phyloP scores from a whole-genome alignment of 2,888 invertebrate genomes.

The Chaitophorus viminalis region DNA sequence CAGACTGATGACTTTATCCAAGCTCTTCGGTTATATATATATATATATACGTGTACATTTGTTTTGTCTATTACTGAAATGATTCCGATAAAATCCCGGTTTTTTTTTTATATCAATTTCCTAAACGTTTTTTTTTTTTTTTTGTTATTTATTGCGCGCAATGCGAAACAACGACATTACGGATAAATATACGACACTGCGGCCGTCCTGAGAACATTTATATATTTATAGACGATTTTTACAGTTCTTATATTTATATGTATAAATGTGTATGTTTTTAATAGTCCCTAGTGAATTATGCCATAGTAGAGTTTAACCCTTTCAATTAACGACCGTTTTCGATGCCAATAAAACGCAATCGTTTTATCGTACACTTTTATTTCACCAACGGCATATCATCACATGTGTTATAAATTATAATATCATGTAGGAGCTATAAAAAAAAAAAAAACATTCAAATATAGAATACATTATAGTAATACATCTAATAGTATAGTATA shows the following conservation, averaged over 20 bases:
- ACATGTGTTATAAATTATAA: no score
- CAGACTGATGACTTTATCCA: neutral
- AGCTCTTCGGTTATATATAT: neutral
- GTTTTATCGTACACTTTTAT: slow-evolving; percentile 1
- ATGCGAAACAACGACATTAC: neutral
- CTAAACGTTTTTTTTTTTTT: neutral
- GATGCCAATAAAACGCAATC: slow-evolving; percentile 19
- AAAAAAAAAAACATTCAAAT: no score
- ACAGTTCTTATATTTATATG: neutral
- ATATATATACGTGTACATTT: neutral
- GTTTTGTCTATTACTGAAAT: neutral
- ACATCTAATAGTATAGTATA: no score
- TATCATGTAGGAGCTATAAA: no score
- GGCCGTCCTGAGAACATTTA: neutral
- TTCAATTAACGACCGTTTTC: slow-evolving; percentile 33
- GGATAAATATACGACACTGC: slow-evolving; percentile 1
- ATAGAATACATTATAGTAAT: no score
- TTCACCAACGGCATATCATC: neutral
- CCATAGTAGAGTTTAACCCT: neutral
- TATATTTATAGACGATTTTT: slow-evolving; percentile 20
- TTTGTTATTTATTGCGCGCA: slow-evolving; percentile 9
- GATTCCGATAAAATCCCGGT: neutral
- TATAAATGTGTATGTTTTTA: slow-evolving; percentile 7
- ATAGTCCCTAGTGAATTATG: slow-evolving; percentile 1
- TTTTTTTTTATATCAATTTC: neutral